These are phyloP conservation scores for Dicrurus megarhynchus DNA, from an alignment of 2,113 vertebrate species.

Conservation along the genomic window DNA sequence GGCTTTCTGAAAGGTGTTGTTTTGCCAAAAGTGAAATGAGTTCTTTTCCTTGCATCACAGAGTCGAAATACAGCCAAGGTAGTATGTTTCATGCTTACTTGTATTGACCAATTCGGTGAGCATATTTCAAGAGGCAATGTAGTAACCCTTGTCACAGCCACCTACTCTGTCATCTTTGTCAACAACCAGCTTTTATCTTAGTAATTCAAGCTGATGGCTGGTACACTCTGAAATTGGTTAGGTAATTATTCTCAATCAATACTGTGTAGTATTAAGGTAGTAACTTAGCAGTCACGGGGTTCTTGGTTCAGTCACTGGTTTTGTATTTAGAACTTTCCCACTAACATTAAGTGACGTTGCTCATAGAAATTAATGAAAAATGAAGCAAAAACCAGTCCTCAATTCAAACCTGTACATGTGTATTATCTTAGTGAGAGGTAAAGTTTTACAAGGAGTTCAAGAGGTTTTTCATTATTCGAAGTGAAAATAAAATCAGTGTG, in stretches of 20 bases:
- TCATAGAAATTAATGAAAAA: not conserved
- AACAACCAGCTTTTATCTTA: not conserved
- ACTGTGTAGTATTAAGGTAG: not conserved
- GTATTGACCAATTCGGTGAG: not conserved
- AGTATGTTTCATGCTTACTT: not conserved
- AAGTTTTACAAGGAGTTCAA: not conserved
- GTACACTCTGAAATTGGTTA: not conserved
- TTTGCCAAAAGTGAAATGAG: not conserved
- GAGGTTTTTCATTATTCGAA: not conserved
- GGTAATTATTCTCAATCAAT: not conserved
- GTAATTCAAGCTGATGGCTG: not conserved
- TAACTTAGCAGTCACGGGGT: not conserved
- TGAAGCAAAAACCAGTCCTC: not conserved
- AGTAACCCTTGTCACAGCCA: not conserved
- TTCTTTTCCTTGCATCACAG: not conserved
- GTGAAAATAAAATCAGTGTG: not conserved
- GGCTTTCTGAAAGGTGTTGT: not conserved
- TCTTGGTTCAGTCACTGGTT: not conserved
- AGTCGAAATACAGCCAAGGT: not conserved
- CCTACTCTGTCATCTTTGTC: not conserved
- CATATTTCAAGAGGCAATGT: not conserved
- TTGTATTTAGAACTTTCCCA: not conserved
- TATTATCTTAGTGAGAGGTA: not conserved
- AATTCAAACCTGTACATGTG: not conserved
- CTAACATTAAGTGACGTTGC: not conserved